Conservation (phyloP, 2,797 vertebrate species). For the Diceros bicornis region DNA sequence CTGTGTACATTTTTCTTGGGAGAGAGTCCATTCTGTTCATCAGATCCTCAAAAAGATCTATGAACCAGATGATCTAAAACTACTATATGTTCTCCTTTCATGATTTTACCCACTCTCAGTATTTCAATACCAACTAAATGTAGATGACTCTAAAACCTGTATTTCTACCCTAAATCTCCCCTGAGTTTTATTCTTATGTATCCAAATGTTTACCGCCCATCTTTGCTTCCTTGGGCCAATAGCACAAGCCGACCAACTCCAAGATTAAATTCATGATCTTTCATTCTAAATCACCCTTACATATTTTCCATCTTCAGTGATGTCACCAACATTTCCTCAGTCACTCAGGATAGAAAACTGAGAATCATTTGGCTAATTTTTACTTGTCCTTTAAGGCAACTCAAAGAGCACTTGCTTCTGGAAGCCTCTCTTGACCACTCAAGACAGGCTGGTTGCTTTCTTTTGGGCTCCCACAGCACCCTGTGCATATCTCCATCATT, state of each 20-base stretch:
- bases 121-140: constrained; percentile 31
- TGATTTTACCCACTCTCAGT: not conserved
- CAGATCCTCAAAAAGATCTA: constrained; percentile 25
- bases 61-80: not conserved
- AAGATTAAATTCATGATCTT: not conserved
- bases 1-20: not conserved
- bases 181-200: constrained; percentile 20
- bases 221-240: constrained; percentile 16
- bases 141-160: not conserved
- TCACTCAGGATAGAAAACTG: not conserved
- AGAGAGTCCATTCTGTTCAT: not conserved
- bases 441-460: not conserved
- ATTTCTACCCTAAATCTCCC: not conserved
- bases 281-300: not conserved
- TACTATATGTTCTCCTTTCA: not conserved
- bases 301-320: not conserved
- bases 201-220: not conserved
- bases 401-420: not conserved
- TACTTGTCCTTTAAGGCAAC: not conserved
- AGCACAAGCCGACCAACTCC: not conserved
- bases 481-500: not conserved
- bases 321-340: not conserved
- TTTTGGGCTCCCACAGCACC: not conserved
- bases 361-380: not conserved
- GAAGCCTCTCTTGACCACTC: not conserved